Conservation (phyloP, 2,888 invertebrate genomes). For the Gasteruption jaculator region DNA sequence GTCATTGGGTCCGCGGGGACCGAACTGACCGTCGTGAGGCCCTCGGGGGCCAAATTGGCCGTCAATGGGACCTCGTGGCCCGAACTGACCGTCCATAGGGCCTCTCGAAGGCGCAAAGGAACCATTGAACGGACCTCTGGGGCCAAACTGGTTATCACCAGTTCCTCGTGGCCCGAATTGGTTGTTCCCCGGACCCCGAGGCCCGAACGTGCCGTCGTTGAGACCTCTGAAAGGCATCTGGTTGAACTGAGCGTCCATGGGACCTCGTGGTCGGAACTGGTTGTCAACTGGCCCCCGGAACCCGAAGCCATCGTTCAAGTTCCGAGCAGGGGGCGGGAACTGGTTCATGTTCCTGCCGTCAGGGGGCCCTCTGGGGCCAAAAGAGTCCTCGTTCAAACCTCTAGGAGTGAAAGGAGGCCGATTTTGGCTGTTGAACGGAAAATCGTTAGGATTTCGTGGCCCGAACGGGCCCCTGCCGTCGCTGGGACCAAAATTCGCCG, state of each 20-base stretch:
- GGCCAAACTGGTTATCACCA: constrained; percentile 9
- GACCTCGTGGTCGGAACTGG: constrained; percentile 18
- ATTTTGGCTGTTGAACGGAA: neutral
- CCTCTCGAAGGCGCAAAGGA: constrained; percentile 15
- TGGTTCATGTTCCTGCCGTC: constrained; percentile 20
- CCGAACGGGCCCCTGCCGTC: constrained; percentile 13
- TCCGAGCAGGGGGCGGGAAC: constrained; percentile 19
- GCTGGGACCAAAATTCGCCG: no score
- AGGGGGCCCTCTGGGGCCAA: constrained; percentile 19
- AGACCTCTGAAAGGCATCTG: neutral
- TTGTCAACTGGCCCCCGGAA: constrained; percentile 12
- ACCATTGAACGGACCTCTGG: constrained; percentile 11
- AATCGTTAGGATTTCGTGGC: constrained; percentile 15
- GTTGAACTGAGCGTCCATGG: neutral
- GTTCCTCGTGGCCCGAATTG: constrained; percentile 19
- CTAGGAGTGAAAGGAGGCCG: constrained; percentile 6
- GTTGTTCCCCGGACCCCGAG: constrained; percentile 12
- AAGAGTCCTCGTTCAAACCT: constrained; percentile 5
- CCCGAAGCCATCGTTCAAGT: constrained; percentile 9
- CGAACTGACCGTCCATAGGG: constrained; percentile 20
- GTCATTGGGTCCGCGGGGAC: constrained; percentile 15
- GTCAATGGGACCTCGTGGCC: constrained; percentile 14
- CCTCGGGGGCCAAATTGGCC: constrained; percentile 15
- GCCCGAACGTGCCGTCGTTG: constrained; percentile 7
- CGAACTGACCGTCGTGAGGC: constrained; percentile 19